Percentiles rank a stretch among this genome's conserved stretches.
Evolutionary conservation across 1,140 invertebrate genomes (phyloP).

Genomic region (Formica selysi): DNA sequence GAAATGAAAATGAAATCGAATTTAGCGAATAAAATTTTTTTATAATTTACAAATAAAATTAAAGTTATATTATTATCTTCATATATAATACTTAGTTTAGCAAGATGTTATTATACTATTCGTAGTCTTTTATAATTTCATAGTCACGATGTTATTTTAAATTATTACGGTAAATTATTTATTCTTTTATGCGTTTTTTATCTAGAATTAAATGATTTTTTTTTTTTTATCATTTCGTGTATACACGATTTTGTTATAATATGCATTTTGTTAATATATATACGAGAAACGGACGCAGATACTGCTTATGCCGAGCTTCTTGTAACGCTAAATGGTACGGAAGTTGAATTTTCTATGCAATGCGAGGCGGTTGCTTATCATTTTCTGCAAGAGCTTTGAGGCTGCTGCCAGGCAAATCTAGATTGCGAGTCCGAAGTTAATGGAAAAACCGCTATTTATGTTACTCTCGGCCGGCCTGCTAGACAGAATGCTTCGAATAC

Average conservation of each 20-base stretch:
- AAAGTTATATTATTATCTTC: not conserved
- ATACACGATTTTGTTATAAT: slow-evolving; percentile 13
- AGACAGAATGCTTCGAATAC: slow-evolving; percentile 32
- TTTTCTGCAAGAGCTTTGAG: slow-evolving; percentile 46
- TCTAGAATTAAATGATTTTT: not conserved
- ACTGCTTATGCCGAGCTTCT: slow-evolving; percentile 20
- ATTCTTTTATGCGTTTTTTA: not conserved
- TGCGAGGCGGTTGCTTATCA: slow-evolving; percentile 40
- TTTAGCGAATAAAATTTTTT: not conserved
- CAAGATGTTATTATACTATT: not conserved
- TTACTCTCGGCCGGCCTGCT: not conserved
- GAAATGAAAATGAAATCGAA: not conserved
- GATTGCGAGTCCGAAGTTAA: slow-evolving; percentile 48
- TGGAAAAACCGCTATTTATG: slow-evolving; percentile 54
- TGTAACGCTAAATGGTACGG: slow-evolving; percentile 33
- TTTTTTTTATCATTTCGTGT: not conserved
- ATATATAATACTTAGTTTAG: not conserved
- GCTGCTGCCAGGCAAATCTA: slow-evolving; percentile 26
- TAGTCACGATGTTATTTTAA: not conserved
- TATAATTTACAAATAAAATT: not conserved
- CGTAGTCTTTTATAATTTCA: not conserved
- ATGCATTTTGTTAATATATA: slow-evolving; percentile 38
- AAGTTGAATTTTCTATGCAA: slow-evolving; percentile 40
- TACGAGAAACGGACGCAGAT: slow-evolving; percentile 1
- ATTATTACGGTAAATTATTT: not conserved